Evolutionary conservation across 2,797 vertebrate genomes (phyloP).

Genomic region (Chromis chromis): DNA sequence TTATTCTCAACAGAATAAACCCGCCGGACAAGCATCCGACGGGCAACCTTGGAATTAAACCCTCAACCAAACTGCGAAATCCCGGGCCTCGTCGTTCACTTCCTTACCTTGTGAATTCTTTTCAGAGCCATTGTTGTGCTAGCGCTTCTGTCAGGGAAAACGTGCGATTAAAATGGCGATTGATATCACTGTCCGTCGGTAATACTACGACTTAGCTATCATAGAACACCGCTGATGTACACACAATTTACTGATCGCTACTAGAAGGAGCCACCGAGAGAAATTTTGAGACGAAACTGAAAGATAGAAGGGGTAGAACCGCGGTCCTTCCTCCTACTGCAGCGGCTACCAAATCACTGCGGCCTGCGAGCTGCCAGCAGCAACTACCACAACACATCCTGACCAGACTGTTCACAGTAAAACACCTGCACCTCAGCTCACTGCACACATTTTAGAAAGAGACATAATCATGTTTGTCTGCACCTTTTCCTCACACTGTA

Average conservation of each 20-base stretch:
- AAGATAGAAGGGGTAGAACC: slow-evolving; percentile 84
- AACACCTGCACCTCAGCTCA: too few relatives aligned
- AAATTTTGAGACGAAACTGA: slow-evolving; percentile 83
- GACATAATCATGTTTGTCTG: too few relatives aligned
- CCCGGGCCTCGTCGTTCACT: slow-evolving; percentile 77
- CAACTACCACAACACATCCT: not conserved
- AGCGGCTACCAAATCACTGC: slow-evolving; percentile 87
- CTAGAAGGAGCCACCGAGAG: slow-evolving; percentile 60
- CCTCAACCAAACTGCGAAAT: slow-evolving; percentile 62
- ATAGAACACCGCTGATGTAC: slow-evolving; percentile 66
- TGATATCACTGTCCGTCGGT: slow-evolving; percentile 71
- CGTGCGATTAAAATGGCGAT: slow-evolving; percentile 87
- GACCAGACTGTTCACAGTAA: too few relatives aligned
- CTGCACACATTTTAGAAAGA: not conserved
- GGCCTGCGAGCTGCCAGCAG: slow-evolving; percentile 70
- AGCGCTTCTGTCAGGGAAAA: slow-evolving; percentile 88
- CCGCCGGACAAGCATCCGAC: not conserved
- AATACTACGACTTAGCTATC: slow-evolving; percentile 64
- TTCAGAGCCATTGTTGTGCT: slow-evolving; percentile 95
- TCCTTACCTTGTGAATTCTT: slow-evolving; percentile 97
- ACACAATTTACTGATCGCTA: slow-evolving; percentile 54
- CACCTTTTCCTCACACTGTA: not conserved
- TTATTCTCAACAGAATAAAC: not conserved
- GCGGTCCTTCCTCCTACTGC: slow-evolving; percentile 87
- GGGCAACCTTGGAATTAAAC: not conserved